Evolutionary conservation across 2,113 vertebrate species (phyloP).

Genomic region (Nannospalax galili): DNA sequence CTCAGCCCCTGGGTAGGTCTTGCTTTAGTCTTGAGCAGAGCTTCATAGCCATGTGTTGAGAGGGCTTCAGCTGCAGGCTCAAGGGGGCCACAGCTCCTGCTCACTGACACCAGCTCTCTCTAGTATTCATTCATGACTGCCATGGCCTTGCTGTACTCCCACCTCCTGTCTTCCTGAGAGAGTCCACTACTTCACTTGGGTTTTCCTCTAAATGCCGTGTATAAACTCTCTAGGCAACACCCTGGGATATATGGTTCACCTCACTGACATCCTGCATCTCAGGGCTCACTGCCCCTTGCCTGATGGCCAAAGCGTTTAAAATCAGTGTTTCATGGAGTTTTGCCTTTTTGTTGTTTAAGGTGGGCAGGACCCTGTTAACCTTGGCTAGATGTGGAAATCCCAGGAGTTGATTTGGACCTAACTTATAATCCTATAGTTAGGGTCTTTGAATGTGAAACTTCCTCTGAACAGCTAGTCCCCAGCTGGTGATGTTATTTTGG

Average conservation of each 20-base stretch:
- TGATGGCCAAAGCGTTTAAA: neutral
- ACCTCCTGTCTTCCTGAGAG: no score
- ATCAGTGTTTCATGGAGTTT: neutral
- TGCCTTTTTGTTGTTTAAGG: neutral
- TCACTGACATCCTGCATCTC: neutral
- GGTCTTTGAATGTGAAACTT: neutral
- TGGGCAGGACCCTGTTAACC: neutral
- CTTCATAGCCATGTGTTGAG: no score
- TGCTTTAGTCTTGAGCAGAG: no score
- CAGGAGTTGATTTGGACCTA: neutral
- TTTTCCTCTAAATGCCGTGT: no score
- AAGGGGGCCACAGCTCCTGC: no score
- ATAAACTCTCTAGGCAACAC: neutral
- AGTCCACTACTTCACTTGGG: no score
- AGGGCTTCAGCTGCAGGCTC: no score
- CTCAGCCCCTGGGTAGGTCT: no score
- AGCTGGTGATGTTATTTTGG: neutral
- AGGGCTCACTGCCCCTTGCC: neutral
- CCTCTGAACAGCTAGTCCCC: no score
- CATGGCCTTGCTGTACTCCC: no score
- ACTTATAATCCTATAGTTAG: neutral
- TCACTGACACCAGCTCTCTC: no score
- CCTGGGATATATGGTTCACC: neutral
- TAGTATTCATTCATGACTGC: no score
- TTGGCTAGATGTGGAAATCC: neutral